Percentiles rank a stretch among this genome's conserved stretches.
Conservation (phyloP, 2,888 invertebrate species). For the Tanaodytes sp. region DNA sequence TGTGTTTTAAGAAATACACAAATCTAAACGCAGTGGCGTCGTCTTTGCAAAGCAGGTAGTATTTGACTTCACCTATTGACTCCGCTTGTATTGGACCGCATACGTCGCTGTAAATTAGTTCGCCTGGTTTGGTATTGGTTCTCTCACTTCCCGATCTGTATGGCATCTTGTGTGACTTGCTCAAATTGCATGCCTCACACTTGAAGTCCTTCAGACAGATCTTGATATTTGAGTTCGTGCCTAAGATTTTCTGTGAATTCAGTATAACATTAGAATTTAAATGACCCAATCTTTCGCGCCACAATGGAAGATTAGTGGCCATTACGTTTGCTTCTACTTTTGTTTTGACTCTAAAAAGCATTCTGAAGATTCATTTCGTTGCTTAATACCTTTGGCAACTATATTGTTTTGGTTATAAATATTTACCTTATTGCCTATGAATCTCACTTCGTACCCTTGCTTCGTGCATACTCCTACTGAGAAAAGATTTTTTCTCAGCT, state of each 20-base stretch:
- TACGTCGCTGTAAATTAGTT: slow-evolving; percentile 38
- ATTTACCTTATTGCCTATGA: too few relatives aligned
- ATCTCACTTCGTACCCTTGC: too few relatives aligned
- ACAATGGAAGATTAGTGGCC: neutral
- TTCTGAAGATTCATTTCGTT: too few relatives aligned
- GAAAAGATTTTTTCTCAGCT: neutral
- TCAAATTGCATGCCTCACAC: slow-evolving; percentile 29
- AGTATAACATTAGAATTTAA: neutral
- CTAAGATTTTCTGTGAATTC: neutral
- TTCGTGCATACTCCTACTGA: neutral
- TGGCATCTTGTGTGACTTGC: slow-evolving; percentile 20
- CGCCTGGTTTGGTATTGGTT: slow-evolving; percentile 28
- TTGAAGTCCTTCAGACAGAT: slow-evolving; percentile 19
- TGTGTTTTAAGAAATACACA: slow-evolving; percentile 54
- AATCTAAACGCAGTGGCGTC: slow-evolving; percentile 34
- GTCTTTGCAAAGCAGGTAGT: slow-evolving; percentile 28
- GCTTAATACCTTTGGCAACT: too few relatives aligned
- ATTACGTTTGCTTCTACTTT: neutral
- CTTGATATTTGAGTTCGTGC: neutral
- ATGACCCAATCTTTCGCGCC: neutral
- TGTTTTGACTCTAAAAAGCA: neutral
- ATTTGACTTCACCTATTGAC: slow-evolving; percentile 48
- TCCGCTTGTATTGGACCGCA: slow-evolving; percentile 41
- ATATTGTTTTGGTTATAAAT: too few relatives aligned
- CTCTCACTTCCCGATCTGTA: neutral